These are phyloP conservation scores for Acrocyrtus sp. DNA, from an alignment of 2,888 invertebrate genomes.

Conservation along the genomic window DNA sequence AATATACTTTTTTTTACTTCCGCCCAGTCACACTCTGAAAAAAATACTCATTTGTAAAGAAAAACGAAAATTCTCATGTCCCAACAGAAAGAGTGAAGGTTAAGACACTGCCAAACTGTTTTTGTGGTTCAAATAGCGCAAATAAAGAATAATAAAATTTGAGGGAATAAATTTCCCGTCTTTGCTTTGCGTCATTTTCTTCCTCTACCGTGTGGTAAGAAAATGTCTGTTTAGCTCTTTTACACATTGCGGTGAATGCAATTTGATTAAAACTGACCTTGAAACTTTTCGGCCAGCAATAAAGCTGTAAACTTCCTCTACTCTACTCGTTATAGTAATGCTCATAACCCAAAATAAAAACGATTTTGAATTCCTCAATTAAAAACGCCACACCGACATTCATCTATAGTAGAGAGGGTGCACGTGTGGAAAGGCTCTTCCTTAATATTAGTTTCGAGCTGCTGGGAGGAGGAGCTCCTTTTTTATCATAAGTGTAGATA, in stretches of 20 bases:
- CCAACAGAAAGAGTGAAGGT: neutral
- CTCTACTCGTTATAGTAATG: no score
- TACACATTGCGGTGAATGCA: neutral
- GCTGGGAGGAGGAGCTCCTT: no score
- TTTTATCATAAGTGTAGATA: neutral
- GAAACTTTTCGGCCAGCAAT: neutral
- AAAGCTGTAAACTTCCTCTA: neutral
- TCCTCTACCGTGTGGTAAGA: neutral
- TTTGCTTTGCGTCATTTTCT: neutral
- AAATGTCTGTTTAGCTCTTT: no score
- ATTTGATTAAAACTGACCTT: neutral
- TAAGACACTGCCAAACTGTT: neutral
- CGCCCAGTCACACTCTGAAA: neutral
- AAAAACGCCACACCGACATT: neutral
- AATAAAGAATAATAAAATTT: neutral
- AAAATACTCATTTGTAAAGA: no score
- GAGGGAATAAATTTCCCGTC: neutral
- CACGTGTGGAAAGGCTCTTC: no score
- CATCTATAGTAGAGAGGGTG: no score
- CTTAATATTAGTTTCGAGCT: no score
- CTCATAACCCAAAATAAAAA: no score
- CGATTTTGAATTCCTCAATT: neutral
- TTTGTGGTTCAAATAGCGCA: neutral
- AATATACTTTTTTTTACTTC: neutral
- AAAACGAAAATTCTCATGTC: neutral